Percentiles rank a stretch among this genome's conserved stretches.
Evolutionary conservation across 2,113 vertebrate genomes (phyloP).

Genomic region (Hemibagrus wyckioides): DNA sequence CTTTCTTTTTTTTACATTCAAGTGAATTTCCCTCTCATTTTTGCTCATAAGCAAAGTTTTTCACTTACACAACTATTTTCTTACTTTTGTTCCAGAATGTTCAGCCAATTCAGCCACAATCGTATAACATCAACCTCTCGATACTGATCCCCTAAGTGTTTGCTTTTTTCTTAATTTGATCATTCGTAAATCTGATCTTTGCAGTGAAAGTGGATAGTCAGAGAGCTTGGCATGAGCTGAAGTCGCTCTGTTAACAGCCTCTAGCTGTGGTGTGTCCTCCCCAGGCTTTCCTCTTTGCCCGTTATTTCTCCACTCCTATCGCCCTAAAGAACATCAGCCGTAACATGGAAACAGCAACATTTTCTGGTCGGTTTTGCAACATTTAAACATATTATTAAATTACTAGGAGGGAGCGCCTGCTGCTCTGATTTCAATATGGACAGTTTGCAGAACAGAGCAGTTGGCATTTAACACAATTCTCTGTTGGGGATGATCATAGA

Average conservation of each 20-base stretch:
- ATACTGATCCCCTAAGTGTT: background rate
- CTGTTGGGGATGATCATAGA: background rate
- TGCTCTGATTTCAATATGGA: constrained; percentile 51
- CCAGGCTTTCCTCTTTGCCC: background rate
- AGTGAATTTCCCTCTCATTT: background rate
- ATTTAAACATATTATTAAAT: constrained; percentile 66
- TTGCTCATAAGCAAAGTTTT: background rate
- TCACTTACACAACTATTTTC: background rate
- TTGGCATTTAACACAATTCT: background rate
- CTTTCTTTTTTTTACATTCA: background rate
- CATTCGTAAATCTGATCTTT: background rate
- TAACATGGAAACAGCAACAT: background rate
- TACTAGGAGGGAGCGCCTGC: constrained; percentile 57
- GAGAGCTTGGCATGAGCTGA: background rate
- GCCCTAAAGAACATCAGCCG: background rate
- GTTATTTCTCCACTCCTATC: constrained; percentile 1
- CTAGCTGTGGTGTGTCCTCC: background rate
- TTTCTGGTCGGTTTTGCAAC: constrained; percentile 63
- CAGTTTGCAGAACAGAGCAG: constrained; percentile 32
- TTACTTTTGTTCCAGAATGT: background rate
- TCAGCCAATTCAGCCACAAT: constrained; percentile 13
- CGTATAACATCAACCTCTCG: background rate
- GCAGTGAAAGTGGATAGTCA: background rate
- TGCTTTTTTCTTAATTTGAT: background rate
- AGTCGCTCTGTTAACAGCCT: constrained; percentile 4